Conservation (phyloP, 2,113 vertebrate species). For the Arenaria interpres region DNA sequence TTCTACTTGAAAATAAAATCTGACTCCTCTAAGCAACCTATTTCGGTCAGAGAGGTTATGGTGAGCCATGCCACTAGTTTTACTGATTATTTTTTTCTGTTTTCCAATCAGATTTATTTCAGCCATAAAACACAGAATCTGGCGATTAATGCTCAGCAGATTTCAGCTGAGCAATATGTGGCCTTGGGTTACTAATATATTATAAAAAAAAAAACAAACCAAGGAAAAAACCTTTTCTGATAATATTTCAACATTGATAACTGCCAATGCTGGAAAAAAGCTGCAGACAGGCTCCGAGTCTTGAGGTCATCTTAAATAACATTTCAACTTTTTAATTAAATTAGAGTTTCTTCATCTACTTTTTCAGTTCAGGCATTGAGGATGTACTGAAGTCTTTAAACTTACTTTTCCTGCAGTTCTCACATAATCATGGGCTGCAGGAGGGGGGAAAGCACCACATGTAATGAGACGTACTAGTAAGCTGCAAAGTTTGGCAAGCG, state of each 20-base stretch:
- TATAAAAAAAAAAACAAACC: not conserved
- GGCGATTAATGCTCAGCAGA: not conserved
- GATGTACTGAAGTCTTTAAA: not conserved
- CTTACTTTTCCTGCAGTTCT: not conserved
- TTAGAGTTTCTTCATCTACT: not conserved
- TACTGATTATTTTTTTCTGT: not conserved
- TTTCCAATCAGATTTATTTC: not conserved
- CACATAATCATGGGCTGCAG: slow-evolving; percentile 12
- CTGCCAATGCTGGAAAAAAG: not conserved
- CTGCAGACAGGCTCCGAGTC: not conserved
- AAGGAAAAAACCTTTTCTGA: not conserved
- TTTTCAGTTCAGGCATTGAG: not conserved
- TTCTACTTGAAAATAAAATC: not conserved
- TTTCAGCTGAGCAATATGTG: not conserved
- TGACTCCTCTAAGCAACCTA: not conserved
- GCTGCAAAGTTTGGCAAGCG: slow-evolving; percentile 2
- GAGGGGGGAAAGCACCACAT: not conserved
- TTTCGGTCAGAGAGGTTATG: not conserved
- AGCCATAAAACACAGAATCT: not conserved
- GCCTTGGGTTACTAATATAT: not conserved
- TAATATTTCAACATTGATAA: not conserved
- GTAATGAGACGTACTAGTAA: not conserved
- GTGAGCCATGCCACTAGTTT: not conserved
- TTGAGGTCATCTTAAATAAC: not conserved
- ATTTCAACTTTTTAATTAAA: not conserved